A percentile compares a stretch with the other conserved stretches of the same genome.
Evolutionary conservation across 2,113 vertebrate species (phyloP).

Genomic region (Alosa alosa): DNA sequence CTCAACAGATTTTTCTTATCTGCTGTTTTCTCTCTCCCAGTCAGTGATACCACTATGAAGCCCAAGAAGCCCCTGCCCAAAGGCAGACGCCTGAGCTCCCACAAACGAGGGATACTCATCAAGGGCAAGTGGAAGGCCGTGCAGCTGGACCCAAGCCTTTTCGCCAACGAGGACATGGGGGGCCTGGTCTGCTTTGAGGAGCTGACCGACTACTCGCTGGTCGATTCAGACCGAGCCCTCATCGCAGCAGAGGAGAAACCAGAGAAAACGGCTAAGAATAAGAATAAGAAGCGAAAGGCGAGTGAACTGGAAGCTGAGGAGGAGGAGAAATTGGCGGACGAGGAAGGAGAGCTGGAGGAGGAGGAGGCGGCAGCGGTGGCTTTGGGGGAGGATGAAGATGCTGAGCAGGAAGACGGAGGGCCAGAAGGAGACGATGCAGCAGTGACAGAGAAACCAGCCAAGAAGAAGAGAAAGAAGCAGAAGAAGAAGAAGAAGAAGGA

Average conservation of each 20-base stretch:
- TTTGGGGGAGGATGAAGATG: background rate
- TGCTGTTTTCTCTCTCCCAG: no score
- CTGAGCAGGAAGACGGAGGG: no score
- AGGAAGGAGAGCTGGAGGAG: background rate
- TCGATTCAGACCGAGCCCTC: constrained; percentile 67
- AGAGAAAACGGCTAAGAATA: constrained; percentile 56
- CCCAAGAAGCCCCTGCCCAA: constrained; percentile 57
- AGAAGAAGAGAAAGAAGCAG: constrained; percentile 66
- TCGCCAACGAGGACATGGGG: constrained; percentile 81
- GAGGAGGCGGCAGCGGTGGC: background rate
- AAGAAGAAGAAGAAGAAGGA: constrained; percentile 51
- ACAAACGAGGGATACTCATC: constrained; percentile 75
- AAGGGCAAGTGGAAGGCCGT: constrained; percentile 85
- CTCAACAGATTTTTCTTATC: no score
- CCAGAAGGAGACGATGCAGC: background rate
- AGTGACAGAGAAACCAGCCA: background rate
- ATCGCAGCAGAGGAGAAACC: constrained; percentile 60
- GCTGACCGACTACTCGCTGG: constrained; percentile 81
- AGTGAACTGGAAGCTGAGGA: background rate
- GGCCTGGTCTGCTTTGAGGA: constrained; percentile 91
- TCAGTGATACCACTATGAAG: constrained; percentile 70
- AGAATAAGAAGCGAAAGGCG: constrained; percentile 16
- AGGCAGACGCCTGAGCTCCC: constrained; percentile 41
- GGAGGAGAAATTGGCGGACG: background rate
- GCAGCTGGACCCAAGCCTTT: constrained; percentile 79